Conservation (phyloP, 2,888 invertebrate species). For the Netelia fuscicornis region DNA sequence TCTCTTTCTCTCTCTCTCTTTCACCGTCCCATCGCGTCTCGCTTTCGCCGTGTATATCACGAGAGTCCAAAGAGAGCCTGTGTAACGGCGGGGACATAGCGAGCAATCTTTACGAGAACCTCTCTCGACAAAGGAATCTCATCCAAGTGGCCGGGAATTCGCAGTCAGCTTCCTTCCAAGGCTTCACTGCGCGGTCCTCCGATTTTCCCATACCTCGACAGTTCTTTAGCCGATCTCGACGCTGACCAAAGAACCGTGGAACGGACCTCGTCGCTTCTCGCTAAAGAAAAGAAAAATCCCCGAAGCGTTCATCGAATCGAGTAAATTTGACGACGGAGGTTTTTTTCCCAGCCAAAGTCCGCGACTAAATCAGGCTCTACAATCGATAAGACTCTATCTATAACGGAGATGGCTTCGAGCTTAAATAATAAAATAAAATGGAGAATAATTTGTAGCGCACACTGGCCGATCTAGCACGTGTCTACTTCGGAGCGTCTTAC, state of each 20-base stretch:
- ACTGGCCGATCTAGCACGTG: background rate
- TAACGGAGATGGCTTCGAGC: conserved; percentile 51
- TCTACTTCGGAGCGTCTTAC: background rate
- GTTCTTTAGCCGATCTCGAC: too few species aligned
- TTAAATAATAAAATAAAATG: too few species aligned
- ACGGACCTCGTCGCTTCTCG: background rate
- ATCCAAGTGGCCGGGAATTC: conserved; percentile 15
- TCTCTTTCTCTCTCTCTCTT: background rate
- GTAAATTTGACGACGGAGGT: conserved; percentile 44
- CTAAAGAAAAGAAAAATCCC: background rate
- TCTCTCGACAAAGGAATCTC: conserved; percentile 50
- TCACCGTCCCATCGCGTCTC: background rate
- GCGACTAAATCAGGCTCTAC: conserved; percentile 33
- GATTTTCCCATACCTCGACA: conserved; percentile 1
- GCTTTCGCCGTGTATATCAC: background rate
- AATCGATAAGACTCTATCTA: conserved; percentile 24
- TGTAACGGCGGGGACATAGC: too few species aligned
- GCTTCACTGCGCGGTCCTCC: conserved; percentile 13
- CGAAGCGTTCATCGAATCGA: conserved; percentile 40
- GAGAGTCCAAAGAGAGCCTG: background rate
- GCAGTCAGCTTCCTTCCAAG: conserved; percentile 9
- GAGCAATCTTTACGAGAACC: conserved; percentile 28
- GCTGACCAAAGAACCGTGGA: background rate
- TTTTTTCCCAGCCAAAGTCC: conserved; percentile 8
- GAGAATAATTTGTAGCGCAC: too few species aligned